Evolutionary conservation across 2,888 invertebrate species (phyloP), one percentile per base, ranked within the genome.

Genomic region (Archips crataeganus): DNA sequence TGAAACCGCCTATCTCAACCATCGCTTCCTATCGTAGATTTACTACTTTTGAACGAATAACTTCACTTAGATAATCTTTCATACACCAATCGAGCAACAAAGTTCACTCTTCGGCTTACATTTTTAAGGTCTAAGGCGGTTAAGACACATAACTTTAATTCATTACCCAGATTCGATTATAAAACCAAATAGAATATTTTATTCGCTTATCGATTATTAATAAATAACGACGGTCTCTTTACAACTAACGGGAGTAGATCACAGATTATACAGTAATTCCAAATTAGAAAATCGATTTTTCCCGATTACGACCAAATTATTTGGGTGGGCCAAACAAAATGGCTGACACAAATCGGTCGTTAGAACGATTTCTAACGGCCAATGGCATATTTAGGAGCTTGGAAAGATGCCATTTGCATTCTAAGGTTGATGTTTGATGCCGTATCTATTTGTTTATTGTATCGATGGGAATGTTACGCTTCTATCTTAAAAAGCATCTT

Each of bases 321-420:
- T 70, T 74, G 74, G 74, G 74, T 74, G 74, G 74, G 64, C 74
- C 74, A 78, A 78, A 76, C 77, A 75, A 71, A 70, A 79, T 77
- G 82, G 86, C 90, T 85, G 73, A 69, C 73, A 80, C 82, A 75
- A 81, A 83, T 79, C 79, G 79, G 79, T 84, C 77, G 77, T 83
- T 84, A 81, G 80, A 83, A 81, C 84, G 80, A 81, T 77, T 77
- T 74, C 77, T 76, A 76, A 79, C 80, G 84, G 87, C 79, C 87
- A 84, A 81, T 82, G 85, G 68, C 63, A 73, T 73, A 69, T 73
- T 73, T 73, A 73, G 59, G 57, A 49, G 68, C 68, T 42, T n/a
- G 63, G 42, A 62, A 68, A 73, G 63, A 73, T 73, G 73, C 73
- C 73, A 63, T 73, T 73, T 63, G 57, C 68, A 73, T 73, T 73